These are phyloP conservation scores for Hydraecia micacea DNA, from an alignment of 2,888 invertebrate genomes.

Conservation along the genomic window DNA sequence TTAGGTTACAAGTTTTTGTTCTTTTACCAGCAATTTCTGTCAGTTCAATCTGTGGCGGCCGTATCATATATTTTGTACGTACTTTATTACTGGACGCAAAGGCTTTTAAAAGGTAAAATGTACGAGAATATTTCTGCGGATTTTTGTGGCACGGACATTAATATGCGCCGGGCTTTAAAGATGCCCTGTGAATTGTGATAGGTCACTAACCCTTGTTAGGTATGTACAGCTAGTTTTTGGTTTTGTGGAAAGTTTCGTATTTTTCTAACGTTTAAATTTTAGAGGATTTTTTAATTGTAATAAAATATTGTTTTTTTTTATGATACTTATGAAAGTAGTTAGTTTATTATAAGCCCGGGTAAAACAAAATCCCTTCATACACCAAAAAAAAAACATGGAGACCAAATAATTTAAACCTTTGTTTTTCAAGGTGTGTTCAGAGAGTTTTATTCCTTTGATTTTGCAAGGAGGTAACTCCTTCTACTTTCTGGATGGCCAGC, in stretches of 20 bases:
- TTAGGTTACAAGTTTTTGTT: background rate
- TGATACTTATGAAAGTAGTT: too few species aligned
- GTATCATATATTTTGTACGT: constrained; percentile 34
- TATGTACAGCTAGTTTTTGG: background rate
- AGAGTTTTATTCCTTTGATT: too few species aligned
- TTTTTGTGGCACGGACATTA: constrained; percentile 36
- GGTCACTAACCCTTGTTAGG: constrained; percentile 11
- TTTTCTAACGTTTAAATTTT: background rate
- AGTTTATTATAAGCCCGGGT: too few species aligned
- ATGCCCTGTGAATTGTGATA: background rate
- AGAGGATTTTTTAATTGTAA: too few species aligned
- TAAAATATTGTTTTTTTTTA: too few species aligned
- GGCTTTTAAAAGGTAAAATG: constrained; percentile 33
- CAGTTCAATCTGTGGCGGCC: too few species aligned
- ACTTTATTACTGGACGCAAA: constrained; percentile 20
- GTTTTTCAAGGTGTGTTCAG: too few species aligned
- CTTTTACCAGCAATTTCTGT: constrained; percentile 23
- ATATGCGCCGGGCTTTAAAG: constrained; percentile 29
- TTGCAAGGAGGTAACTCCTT: too few species aligned
- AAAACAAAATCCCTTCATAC: too few species aligned
- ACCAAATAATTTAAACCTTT: too few species aligned
- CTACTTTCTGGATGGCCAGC: too few species aligned
- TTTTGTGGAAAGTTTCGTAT: background rate
- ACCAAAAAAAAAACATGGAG: too few species aligned
- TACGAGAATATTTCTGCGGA: constrained; percentile 15